phyloP scores from a whole-genome alignment of 1,140 invertebrate genomes.

The Goniozus legneri region DNA sequence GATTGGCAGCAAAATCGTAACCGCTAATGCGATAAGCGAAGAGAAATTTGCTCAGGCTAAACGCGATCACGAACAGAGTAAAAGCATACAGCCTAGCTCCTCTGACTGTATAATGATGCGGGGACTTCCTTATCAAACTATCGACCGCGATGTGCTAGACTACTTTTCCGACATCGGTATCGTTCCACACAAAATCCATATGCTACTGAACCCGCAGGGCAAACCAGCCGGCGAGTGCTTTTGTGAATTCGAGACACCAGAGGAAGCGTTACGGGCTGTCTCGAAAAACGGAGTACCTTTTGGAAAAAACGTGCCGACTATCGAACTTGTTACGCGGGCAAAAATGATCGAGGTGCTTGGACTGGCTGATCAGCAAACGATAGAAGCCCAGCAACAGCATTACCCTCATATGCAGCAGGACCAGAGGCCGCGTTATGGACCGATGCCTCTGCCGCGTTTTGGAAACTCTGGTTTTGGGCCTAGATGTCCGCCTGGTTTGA shows the following conservation, averaged over 20 bases:
- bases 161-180: slow-evolving; percentile 76
- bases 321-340: slow-evolving; percentile 63
- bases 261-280: slow-evolving; percentile 68
- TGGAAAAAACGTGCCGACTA: slow-evolving; percentile 62
- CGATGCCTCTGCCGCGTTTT: slow-evolving; percentile 39
- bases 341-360: slow-evolving; percentile 57
- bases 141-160: slow-evolving; percentile 73
- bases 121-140: slow-evolving; percentile 70
- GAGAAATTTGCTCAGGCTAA: slow-evolving; percentile 56
- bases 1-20: slow-evolving; percentile 59
- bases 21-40: slow-evolving; percentile 54
- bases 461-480: slow-evolving; percentile 39
- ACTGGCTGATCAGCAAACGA: slow-evolving; percentile 32
- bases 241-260: slow-evolving; percentile 71
- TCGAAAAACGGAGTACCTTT: slow-evolving; percentile 68
- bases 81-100: slow-evolving; percentile 13
- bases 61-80: slow-evolving; percentile 45
- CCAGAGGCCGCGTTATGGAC: slow-evolving; percentile 37
- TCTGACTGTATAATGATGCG: slow-evolving; percentile 70
- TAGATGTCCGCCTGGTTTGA: slow-evolving; percentile 40
- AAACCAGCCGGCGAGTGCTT: slow-evolving; percentile 78
- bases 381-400: slow-evolving; percentile 27
- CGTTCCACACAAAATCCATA: slow-evolving; percentile 72
- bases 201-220: slow-evolving; percentile 66
- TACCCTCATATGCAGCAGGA: slow-evolving; percentile 28